phyloP scores from a whole-genome alignment of 1,140 invertebrate genomes.

The Ceratina japonica region DNA sequence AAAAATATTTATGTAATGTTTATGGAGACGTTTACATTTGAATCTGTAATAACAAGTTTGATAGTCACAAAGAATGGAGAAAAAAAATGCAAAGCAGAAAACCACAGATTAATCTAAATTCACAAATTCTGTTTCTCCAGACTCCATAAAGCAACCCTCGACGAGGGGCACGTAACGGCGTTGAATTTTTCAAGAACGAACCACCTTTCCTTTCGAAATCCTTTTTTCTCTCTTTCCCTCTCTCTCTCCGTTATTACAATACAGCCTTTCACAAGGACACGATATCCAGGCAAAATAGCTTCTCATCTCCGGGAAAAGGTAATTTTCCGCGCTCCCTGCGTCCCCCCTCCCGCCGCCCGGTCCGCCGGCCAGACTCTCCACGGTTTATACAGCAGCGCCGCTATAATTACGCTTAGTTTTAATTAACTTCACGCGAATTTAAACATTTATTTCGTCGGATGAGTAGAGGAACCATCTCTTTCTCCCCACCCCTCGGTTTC shows the following conservation, averaged over 20 bases:
- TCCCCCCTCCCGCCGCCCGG: constrained; percentile 27
- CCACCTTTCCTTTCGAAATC: constrained; percentile 19
- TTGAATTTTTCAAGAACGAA: constrained; percentile 52
- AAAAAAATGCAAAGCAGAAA: background rate
- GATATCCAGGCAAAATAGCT: constrained; percentile 59
- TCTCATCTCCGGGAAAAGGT: constrained; percentile 56
- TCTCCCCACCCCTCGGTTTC: background rate
- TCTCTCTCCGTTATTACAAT: constrained; percentile 55
- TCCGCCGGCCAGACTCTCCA: background rate
- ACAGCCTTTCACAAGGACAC: constrained; percentile 56
- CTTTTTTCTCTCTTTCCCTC: background rate
- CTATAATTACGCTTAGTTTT: constrained; percentile 70
- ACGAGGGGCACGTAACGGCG: constrained; percentile 22
- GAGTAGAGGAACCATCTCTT: constrained; percentile 48
- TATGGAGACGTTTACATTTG: too few relatives aligned
- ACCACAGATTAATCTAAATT: constrained; percentile 19
- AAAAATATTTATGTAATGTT: too few relatives aligned
- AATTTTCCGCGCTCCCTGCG: constrained; percentile 35
- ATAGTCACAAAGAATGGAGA: too few relatives aligned
- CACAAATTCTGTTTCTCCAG: background rate
- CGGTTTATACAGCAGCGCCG: constrained; percentile 57
- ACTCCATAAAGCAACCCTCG: constrained; percentile 14
- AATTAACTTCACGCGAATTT: constrained; percentile 71
- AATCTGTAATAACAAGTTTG: too few relatives aligned
- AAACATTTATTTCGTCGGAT: constrained; percentile 66